These are phyloP conservation scores for Acanthisitta chloris DNA, from an alignment of 2,113 vertebrate genomes.

Conservation along the genomic window DNA sequence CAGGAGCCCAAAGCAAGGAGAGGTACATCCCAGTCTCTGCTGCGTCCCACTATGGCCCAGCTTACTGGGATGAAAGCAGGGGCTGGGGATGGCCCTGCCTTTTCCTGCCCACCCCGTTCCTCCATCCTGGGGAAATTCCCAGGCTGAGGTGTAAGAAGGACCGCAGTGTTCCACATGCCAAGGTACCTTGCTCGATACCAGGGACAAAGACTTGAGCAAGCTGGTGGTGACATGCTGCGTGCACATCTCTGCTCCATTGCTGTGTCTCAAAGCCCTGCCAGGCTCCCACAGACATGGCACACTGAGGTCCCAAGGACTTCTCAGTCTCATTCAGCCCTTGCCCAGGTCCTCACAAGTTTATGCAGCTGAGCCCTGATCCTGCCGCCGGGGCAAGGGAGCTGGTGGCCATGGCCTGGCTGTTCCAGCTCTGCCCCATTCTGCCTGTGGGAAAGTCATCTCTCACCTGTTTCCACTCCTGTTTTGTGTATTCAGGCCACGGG, in stretches of 20 bases:
- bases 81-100: background rate
- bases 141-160: background rate
- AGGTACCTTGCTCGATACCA: background rate
- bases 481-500: conserved; percentile 47
- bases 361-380: background rate
- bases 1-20: background rate
- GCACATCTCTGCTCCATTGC: background rate
- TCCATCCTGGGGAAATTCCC: background rate
- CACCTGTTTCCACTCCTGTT: conserved; percentile 37
- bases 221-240: accelerated
- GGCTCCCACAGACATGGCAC: accelerated
- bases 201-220: background rate
- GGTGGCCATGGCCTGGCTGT: accelerated
- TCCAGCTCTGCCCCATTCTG: background rate
- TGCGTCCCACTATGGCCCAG: background rate
- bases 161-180: accelerated
- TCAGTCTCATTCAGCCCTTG: background rate
- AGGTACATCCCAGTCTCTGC: accelerated
- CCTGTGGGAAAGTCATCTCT: conserved; percentile 48
- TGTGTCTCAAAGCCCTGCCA: background rate
- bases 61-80: background rate
- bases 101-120: background rate
- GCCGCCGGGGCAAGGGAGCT: background rate
- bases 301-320: background rate
- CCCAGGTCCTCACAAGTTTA: background rate